Evolutionary conservation across 1,140 invertebrate genomes (phyloP).

Genomic region (Aphidius ervi): DNA sequence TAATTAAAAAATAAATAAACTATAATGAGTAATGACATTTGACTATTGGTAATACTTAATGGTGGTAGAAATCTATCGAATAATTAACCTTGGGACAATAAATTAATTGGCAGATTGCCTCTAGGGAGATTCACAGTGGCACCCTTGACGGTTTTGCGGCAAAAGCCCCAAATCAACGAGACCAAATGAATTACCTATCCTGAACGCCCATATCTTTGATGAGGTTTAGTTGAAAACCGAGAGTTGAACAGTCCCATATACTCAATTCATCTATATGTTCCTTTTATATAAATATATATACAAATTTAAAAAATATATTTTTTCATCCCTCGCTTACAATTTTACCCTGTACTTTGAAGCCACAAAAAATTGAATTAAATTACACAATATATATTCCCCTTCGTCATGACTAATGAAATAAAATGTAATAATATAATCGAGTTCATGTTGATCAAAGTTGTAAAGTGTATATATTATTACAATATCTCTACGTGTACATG

Average conservation of each 20-base stretch:
- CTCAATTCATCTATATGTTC: not conserved
- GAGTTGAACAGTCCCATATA: slow-evolving; percentile 3
- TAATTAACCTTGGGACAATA: slow-evolving; percentile 15
- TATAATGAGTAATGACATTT: too few relatives aligned
- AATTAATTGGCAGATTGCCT: slow-evolving; percentile 14
- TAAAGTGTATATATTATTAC: too few relatives aligned
- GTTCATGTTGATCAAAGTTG: too few relatives aligned
- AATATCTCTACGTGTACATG: too few relatives aligned
- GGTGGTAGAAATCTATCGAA: slow-evolving; percentile 14
- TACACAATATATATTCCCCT: not conserved
- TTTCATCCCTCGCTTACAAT: not conserved
- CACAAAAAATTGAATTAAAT: too few relatives aligned
- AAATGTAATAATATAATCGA: too few relatives aligned
- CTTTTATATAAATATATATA: not conserved
- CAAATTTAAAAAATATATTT: not conserved
- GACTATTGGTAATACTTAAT: too few relatives aligned
- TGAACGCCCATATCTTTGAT: slow-evolving; percentile 15
- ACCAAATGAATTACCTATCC: slow-evolving; percentile 14
- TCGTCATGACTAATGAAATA: not conserved
- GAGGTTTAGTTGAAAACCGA: slow-evolving; percentile 11
- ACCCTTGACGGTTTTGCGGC: slow-evolving; percentile 1
- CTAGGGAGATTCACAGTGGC: slow-evolving; percentile 8
- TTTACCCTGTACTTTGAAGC: too few relatives aligned
- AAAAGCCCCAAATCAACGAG: slow-evolving; percentile 14
- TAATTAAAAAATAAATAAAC: too few relatives aligned